phyloP scores from a whole-genome alignment of 1,140 invertebrate species.

The Neuroterus valhalla region DNA sequence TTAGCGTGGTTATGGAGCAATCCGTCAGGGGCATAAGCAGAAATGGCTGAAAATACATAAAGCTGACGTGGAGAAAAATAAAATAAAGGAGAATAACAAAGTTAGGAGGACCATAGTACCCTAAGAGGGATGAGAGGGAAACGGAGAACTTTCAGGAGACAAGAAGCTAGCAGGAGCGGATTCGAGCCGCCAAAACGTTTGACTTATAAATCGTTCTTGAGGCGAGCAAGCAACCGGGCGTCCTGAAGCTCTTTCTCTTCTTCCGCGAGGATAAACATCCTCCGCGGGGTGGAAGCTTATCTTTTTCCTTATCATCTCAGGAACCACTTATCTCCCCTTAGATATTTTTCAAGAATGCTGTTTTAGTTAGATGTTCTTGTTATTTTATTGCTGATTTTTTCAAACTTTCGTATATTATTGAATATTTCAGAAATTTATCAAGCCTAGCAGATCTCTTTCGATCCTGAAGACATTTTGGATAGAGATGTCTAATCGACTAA shows the following conservation, averaged over 20 bases:
- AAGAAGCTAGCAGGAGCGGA: not conserved
- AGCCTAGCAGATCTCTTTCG: no score
- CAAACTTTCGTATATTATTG: no score
- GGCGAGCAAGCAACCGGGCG: not conserved
- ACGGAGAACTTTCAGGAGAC: not conserved
- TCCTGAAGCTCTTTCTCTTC: not conserved
- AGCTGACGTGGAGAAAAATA: not conserved
- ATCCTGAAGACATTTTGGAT: no score
- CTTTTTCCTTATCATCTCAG: slow-evolving; percentile 1
- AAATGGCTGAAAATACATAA: slow-evolving; percentile 16
- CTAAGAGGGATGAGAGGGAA: not conserved
- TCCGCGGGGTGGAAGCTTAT: slow-evolving; percentile 1
- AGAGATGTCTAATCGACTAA: no score
- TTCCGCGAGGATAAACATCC: not conserved
- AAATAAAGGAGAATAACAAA: not conserved
- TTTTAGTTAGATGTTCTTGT: no score
- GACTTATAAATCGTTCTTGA: slow-evolving; percentile 21
- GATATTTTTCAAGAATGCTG: not conserved
- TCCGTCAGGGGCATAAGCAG: not conserved
- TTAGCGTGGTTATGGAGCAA: not conserved
- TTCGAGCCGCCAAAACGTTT: not conserved
- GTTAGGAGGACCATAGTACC: no score
- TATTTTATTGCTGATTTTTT: no score
- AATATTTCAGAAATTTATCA: no score
- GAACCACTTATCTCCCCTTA: not conserved